phyloP scores from a whole-genome alignment of 2,888 invertebrate species.

The Plutella xylostella region DNA sequence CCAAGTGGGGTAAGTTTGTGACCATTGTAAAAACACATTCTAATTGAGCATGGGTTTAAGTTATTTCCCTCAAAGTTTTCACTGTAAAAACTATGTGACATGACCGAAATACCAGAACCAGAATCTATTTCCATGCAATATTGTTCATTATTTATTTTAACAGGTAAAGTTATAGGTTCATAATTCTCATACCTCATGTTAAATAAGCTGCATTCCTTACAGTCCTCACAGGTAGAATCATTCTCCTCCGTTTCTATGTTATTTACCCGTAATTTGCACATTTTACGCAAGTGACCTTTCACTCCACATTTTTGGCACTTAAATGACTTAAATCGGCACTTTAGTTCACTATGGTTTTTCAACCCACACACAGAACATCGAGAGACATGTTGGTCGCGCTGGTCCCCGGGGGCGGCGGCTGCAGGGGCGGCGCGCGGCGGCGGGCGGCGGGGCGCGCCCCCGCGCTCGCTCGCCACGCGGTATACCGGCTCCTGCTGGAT shows the following conservation, averaged over 20 bases:
- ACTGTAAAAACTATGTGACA: neutral
- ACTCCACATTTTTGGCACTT: conserved; percentile 8
- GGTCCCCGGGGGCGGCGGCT: neutral
- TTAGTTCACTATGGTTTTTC: conserved; percentile 3
- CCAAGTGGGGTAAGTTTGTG: conserved; percentile 12
- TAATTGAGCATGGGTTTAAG: neutral
- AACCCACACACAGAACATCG: conserved; percentile 3
- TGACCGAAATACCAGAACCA: conserved; percentile 4
- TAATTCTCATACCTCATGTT: conserved; percentile 11
- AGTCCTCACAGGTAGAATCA: neutral
- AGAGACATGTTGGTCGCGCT: neutral
- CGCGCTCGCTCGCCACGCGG: neutral
- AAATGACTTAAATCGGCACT: conserved; percentile 8
- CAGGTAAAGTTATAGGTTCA: conserved; percentile 3
- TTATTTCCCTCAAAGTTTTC: neutral
- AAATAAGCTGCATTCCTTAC: conserved; percentile 9
- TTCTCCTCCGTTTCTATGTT: neutral
- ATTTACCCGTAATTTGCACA: neutral
- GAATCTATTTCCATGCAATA: conserved; percentile 12
- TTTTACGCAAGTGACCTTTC: conserved; percentile 7
- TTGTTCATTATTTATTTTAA: neutral
- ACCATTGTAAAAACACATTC: conserved; percentile 12
- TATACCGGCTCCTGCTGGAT: neutral
- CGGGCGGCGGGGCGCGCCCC: neutral
- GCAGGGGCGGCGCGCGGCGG: neutral